Base-by-base conservation (phyloP, 2,888 invertebrate species). In the Parnassius mnemosyne region DNA sequence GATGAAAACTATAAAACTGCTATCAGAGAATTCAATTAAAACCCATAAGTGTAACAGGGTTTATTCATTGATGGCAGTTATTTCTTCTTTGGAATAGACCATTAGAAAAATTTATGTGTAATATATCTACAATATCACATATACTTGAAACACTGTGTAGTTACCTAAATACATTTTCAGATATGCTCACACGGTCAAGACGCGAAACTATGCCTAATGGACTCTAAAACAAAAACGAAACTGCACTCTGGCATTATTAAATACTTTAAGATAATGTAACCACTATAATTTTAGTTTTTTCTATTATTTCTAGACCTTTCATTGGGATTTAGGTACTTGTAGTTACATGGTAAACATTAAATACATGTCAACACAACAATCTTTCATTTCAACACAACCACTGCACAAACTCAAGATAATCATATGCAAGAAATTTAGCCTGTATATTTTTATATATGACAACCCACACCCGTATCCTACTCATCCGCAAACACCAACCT, bases 341-440 rank as follows among this genome's bases (percentile, higher is more conserved):
- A 89, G 89, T 83, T 84, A 87, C 89, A 88, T 85, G 78, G 78
- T 87, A 77, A 86, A 90, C 89, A 89, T 89, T 90, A 90, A 90
- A 89, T 89, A 89, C 90, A 89, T 90, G 89, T 87, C 87, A 87
- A 89, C 89, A 89, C 88, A 81, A 84, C 84, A 84, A 84, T 90
- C 89, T 90, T 90, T 90, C 88, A 90, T 90, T 90, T 90, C 77
- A 70, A 79, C 78, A 87, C 84, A 53, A 79, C 81, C 71, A 81
- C 74, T 60, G 44, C 57, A 60, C 56, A 51, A 62, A 60, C 50
- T 59, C 58, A 11, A 56, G 49, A 59, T 41, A 20, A 12, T 49
- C 49, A 49, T n/a, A 49, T 13, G n/a, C 49, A 13, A 42, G 47
- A 52, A 60, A 52, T 34, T 34, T 34, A 34, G 10, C 25, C 11